phyloP scores from a whole-genome alignment of 2,888 invertebrate species.

The Tiliacea citrago region DNA sequence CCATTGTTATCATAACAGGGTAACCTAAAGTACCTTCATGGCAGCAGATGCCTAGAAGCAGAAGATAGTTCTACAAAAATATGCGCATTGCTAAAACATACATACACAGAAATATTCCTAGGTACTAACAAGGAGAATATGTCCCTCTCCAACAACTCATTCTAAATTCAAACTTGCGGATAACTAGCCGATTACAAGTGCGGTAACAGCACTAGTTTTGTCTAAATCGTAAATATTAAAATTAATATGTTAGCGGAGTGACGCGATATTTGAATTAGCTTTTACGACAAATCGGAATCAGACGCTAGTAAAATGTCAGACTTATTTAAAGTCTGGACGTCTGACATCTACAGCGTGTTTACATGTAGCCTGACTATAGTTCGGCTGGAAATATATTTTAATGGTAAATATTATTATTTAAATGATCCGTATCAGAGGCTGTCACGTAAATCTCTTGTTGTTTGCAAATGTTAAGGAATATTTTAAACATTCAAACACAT shows the following conservation, averaged over 20 bases:
- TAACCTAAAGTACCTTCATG: slow-evolving; percentile 21
- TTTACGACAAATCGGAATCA: slow-evolving; percentile 59
- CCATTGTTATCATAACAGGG: slow-evolving; percentile 30
- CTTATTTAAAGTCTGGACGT: slow-evolving; percentile 57
- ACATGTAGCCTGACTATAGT: slow-evolving; percentile 19
- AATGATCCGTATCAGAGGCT: slow-evolving; percentile 27
- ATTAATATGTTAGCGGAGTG: slow-evolving; percentile 58
- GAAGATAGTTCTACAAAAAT: neutral
- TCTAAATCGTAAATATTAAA: slow-evolving; percentile 64
- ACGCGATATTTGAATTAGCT: slow-evolving; percentile 63
- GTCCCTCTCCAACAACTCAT: neutral
- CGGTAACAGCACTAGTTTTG: slow-evolving; percentile 53
- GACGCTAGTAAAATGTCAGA: slow-evolving; percentile 59
- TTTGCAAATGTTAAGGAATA: slow-evolving; percentile 5
- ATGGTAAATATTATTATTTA: slow-evolving; percentile 25
- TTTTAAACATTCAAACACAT: slow-evolving; percentile 22
- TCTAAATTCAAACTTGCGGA: slow-evolving; percentile 39
- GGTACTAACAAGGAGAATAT: neutral
- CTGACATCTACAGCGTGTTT: slow-evolving; percentile 32
- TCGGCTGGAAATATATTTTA: slow-evolving; percentile 18
- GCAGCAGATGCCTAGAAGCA: too few species aligned
- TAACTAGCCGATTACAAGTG: slow-evolving; percentile 39
- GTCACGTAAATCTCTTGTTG: slow-evolving; percentile 31
- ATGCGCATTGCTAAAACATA: neutral
- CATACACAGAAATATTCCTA: too few species aligned